A percentile compares a stretch with the other conserved stretches of the same genome.
These are phyloP conservation scores for Scaptomyza flava DNA, from an alignment of 2,888 invertebrate genomes.

Conservation along the genomic window DNA sequence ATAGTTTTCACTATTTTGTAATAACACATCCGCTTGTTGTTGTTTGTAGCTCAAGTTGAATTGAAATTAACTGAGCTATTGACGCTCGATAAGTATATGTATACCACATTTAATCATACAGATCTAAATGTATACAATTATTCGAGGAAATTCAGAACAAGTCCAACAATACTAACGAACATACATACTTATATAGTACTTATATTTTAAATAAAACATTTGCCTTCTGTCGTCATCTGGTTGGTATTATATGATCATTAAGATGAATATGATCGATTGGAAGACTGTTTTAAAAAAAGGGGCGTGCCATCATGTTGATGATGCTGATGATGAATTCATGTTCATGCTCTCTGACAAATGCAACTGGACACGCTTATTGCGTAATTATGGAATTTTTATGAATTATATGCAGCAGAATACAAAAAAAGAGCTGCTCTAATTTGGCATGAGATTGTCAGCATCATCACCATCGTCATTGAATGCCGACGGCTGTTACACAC, in stretches of 20 bases:
- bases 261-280: constrained; percentile 69
- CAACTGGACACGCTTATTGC: constrained; percentile 78
- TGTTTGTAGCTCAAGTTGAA: neutral
- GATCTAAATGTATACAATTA: constrained; percentile 5
- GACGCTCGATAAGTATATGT: neutral
- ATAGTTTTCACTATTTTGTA: neutral
- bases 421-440: constrained; percentile 78
- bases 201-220: constrained; percentile 4
- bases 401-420: constrained; percentile 52
- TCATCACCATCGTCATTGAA: constrained; percentile 29
- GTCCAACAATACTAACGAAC: neutral
- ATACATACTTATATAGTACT: neutral
- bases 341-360: constrained; percentile 44
- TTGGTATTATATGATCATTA: constrained; percentile 77
- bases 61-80: neutral
- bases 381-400: constrained; percentile 78
- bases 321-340: constrained; percentile 71
- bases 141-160: neutral
- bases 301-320: constrained; percentile 60
- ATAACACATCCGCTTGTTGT: neutral
- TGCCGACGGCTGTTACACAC: constrained; percentile 35
- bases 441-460: constrained; percentile 77
- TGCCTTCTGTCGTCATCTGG: constrained; percentile 8
- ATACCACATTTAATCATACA: neutral
- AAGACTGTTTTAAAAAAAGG: constrained; percentile 41